Evolutionary conservation across 2,888 invertebrate genomes (phyloP).

Genomic region (Drosophila hawaiiensis): DNA sequence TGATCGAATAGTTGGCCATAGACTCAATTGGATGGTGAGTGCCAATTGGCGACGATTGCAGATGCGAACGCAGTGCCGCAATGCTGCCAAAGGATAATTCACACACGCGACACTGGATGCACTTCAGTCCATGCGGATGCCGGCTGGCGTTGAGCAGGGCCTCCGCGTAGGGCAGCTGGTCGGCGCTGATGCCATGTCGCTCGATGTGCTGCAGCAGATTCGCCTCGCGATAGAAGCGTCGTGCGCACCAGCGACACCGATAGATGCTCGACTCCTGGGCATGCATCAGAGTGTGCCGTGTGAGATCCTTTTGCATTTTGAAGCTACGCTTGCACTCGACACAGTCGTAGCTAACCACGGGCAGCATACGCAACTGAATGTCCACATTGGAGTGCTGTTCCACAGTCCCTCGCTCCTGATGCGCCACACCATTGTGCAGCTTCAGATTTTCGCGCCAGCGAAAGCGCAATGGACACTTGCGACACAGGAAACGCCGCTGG

Average conservation of each 20-base stretch:
- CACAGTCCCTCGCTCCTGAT: constrained; percentile 23
- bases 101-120: constrained; percentile 79
- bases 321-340: constrained; percentile 70
- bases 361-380: constrained; percentile 6
- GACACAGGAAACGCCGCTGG: constrained; percentile 79
- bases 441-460: constrained; percentile 83
- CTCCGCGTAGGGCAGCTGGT: constrained; percentile 73
- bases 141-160: constrained; percentile 67
- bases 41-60: constrained; percentile 42
- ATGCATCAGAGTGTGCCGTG: constrained; percentile 76
- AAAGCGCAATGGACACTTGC: constrained; percentile 82
- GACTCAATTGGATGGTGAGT: constrained; percentile 63
- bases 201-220: constrained; percentile 81
- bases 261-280: constrained; percentile 73
- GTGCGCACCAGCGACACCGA: constrained; percentile 82
- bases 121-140: constrained; percentile 78
- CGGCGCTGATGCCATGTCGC: constrained; percentile 71
- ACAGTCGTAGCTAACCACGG: constrained; percentile 54
- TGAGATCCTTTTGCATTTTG: constrained; percentile 81
- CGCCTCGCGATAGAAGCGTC: constrained; percentile 78
- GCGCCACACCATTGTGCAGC: constrained; percentile 63
- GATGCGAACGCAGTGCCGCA: constrained; percentile 66
- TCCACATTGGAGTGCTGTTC: constrained; percentile 1
- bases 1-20: constrained; percentile 81
- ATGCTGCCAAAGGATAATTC: constrained; percentile 69